Evolutionary conservation across 2,113 vertebrate genomes (phyloP), one percentile per base, ranked within the genome.

Genomic region (Symphodus melops): DNA sequence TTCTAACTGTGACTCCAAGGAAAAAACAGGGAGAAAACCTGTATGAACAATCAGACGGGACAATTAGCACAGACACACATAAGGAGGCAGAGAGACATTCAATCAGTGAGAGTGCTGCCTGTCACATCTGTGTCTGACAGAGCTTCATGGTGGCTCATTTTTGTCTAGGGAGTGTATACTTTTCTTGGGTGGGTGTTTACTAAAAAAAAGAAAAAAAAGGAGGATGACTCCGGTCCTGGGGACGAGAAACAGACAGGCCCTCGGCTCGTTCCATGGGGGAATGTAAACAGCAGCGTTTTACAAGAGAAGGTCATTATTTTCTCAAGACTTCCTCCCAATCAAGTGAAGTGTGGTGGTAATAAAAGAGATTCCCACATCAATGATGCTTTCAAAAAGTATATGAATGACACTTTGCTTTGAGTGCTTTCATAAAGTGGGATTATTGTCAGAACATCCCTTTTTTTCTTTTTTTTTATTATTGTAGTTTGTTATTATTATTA

Each of bases 221-320:
- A 86, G 85, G 79, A 75, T 64, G 53, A 67, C 60, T 85, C 80
- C 48, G 11, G 81, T 67, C 55, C 73, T 23, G n/a, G 25, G 72
- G 86, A 91, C 61, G 44, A 88, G 75, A 72, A 84, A 71, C 86
- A 91, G 79, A 78, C 84, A 53, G 51, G 48, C 52, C 62, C 72
- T 67, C 10, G 4, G 8, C 49, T 71, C 3, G 0, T 74, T 82
- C 79, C 46, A 39, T 16, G 8, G 75, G 83, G 75, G 82, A 88
- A 90, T 90, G 81, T 91, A 90, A 92, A 89, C 89, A 88, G 68
- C 75, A 59, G 28, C 19, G 52, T 77, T 86, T 87, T 75, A 86
- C 37, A 54, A 61, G 74, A 72, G 11, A 28, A 3, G 37, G 21
- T 44, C 42, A 44, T 68, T 65, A 56, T 84, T 84, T 74, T 87